phyloP scores from a whole-genome alignment of 2,797 vertebrate species.

The Rhinophrynus dorsalis region DNA sequence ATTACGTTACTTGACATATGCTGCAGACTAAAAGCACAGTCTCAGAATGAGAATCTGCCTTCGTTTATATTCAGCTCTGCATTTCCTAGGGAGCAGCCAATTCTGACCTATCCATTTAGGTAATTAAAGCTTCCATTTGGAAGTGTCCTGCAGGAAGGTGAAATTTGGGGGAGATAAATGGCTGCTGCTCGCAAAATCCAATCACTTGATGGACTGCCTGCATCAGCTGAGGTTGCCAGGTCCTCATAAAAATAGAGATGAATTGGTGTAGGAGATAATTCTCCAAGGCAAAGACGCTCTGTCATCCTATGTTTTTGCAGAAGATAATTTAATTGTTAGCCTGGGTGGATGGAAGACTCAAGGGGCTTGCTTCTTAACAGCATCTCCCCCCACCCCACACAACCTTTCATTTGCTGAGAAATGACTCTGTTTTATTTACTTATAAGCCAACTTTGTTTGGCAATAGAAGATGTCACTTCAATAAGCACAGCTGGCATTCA shows the following conservation, averaged over 20 bases:
- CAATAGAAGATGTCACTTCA: conserved; percentile 59
- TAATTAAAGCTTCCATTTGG: conserved; percentile 79
- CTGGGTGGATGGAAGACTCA: conserved; percentile 65
- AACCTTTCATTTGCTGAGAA: conserved; percentile 58
- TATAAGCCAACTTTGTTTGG: conserved; percentile 58
- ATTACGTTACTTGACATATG: conserved; percentile 58
- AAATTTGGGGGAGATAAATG: conserved; percentile 73
- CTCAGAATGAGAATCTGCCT: conserved; percentile 54
- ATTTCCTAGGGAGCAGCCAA: conserved; percentile 64
- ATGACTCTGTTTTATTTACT: conserved; percentile 63
- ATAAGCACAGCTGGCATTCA: conserved; percentile 55
- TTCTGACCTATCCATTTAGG: conserved; percentile 78
- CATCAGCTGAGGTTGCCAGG: conserved; percentile 65
- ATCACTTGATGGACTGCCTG: conserved; percentile 70
- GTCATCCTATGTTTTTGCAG: conserved; percentile 68
- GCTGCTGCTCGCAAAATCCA: conserved; percentile 60
- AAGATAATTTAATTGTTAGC: conserved; percentile 73
- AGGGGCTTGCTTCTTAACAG: conserved; percentile 53
- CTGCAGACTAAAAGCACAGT: conserved; percentile 55
- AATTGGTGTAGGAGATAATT: conserved; percentile 66
- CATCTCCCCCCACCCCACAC: conserved; percentile 51
- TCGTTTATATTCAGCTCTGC: conserved; percentile 71
- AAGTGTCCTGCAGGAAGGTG: conserved; percentile 79
- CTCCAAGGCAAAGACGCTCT: conserved; percentile 69
- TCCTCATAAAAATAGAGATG: conserved; percentile 75